These are phyloP conservation scores for Tenthredo notha DNA, from an alignment of 2,888 invertebrate species.

Conservation along the genomic window DNA sequence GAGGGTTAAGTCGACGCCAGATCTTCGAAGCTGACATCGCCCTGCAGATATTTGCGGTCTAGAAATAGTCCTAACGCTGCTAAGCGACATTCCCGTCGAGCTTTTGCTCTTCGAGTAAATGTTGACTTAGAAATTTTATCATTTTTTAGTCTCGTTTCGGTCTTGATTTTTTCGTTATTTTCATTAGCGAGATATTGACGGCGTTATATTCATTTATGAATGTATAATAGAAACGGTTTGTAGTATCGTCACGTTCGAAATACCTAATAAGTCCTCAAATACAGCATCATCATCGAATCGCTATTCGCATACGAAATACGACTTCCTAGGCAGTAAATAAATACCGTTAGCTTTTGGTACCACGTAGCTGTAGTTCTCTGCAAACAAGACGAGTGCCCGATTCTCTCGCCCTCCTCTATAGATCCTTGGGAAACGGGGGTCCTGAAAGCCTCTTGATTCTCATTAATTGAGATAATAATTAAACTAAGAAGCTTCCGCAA, in stretches of 20 bases:
- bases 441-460: constrained; percentile 30
- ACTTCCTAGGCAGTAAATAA: constrained; percentile 36
- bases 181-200: not conserved
- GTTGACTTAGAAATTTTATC: not conserved
- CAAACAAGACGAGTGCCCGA: constrained; percentile 14
- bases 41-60: constrained; percentile 13
- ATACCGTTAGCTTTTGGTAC: constrained; percentile 26
- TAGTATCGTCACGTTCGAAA: constrained; percentile 45
- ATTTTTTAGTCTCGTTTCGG: not conserved
- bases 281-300: constrained; percentile 42
- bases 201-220: not conserved
- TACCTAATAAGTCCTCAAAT: constrained; percentile 46
- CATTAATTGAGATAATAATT: not conserved
- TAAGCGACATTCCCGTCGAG: constrained; percentile 2
- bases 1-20: constrained; percentile 11
- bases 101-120: not conserved
- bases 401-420: not conserved
- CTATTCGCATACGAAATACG: constrained; percentile 24
- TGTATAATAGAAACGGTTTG: not conserved
- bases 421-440: not conserved
- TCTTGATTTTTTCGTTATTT: not conserved
- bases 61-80: not conserved
- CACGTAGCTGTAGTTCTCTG: constrained; percentile 14
- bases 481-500: not conserved
- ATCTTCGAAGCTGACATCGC: not conserved